Base-by-base conservation (phyloP, 2,888 invertebrate genomes). In the Hypomecis punctinalis region DNA sequence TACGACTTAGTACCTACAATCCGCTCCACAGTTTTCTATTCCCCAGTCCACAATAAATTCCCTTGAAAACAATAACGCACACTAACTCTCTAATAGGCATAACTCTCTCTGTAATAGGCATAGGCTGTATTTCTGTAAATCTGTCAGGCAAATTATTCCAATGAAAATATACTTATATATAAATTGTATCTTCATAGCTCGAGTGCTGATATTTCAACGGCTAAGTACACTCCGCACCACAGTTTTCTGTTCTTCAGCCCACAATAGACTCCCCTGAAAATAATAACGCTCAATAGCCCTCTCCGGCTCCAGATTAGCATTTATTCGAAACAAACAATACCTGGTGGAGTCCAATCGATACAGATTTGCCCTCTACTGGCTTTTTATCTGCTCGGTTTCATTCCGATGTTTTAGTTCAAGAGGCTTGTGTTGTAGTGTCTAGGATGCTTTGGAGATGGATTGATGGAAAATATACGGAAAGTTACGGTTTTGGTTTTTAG, bases 271-370 rank as follows among this genome's bases (percentile, higher is more conserved):
- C 63, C 51, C 52, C 35, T 48, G 48, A 40, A 65, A 60, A 65
- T 56, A 65, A 65, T 53, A 61, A 65, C 56, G 43, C 47, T 47
- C 37, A 46, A 53, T 53, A 61, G 46, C 58, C 37, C 52, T 45
- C 60, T 40, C 45, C 33, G 55, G 56, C 11, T 35, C 11, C 8
- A 39, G 61, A 65, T 61, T 65, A 65, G 65, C 65, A 65, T 65
- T 65, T 57, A 53, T 53, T 43, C 54, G 45, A 64, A 56, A 57
- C 65, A 61, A 64, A 63, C 60, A 60, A 65, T 65, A 65, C 60
- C 65, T 60, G 56, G 55, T 46, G 40, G 60, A 37, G 39, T 10
- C 59, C 57, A 61, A 65, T 65, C 65, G 57, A 65, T 65, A 61
- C 57, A 61, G 65, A 65, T 57, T 65, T 65, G 56, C 56, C 48